Evolutionary conservation across 1,140 invertebrate genomes (phyloP), one percentile per base, ranked within the genome.

Genomic region (Chymomyza costata): DNA sequence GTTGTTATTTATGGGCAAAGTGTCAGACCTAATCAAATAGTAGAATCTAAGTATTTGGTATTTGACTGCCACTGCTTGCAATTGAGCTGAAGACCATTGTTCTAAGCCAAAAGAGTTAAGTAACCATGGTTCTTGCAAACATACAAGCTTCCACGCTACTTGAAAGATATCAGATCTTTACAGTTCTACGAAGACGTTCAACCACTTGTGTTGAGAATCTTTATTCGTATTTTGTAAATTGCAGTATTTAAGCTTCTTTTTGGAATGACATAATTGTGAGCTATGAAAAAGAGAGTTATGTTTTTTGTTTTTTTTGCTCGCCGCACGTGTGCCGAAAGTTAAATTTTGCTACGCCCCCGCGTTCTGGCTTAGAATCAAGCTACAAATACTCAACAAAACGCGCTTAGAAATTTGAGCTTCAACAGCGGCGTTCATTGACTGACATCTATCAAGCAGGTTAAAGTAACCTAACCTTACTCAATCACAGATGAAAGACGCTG

Each of bases 1-100:
- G 62, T 51, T 63, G 80, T 82, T 82, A 82, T 82, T 82, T 82
- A 82, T 82, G 80, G 80, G 68, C 80, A 83, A 69, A 78, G 80
- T 82, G 80, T 82, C 80, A 82, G 71, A 45, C 68, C 68, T 82
- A 82, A 82, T 82, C 80, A 82, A 83, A 83, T 62, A 65, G 48
- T 60, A 74, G 69, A 71, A 80, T 80, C 74, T 59, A n/a, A n/a
- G n/a, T n/a, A 44, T 25, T 30, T 30, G 16, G 19, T 13, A 30
- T 30, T 43, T 25, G 21, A 8, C 21, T 25, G 21, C 56, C 68
- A 69, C 62, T 57, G 45, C 59, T 28, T 10, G 11, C 18, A 21
- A 38, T 49, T 43, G 35, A n/a, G n/a, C n/a, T n/a, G n/a, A n/a
- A n/a, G n/a, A n/a, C 43, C 30, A 32, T 21, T 54, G 47, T 51